A percentile compares a stretch with the other conserved stretches of the same genome.
Evolutionary conservation across 2,888 invertebrate species (phyloP).

Genomic region (Rhopalosiphum nymphaeae): DNA sequence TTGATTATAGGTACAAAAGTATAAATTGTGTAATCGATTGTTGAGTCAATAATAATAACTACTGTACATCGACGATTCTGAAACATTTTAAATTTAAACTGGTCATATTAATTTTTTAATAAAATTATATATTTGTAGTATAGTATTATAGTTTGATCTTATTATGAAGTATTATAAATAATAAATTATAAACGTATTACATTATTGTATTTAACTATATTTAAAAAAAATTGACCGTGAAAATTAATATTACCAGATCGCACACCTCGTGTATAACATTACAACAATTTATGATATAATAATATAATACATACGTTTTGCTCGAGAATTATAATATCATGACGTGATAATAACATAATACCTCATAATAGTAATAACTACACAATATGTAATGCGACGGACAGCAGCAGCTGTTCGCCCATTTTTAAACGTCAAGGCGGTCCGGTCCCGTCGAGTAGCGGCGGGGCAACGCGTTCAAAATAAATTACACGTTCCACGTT

Average conservation of each 20-base stretch:
- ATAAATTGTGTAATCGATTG: background rate
- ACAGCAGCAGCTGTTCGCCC: conserved; percentile 19
- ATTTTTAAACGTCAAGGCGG: conserved; percentile 51
- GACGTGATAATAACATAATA: background rate
- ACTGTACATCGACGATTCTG: background rate
- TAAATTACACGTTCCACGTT: conserved; percentile 18
- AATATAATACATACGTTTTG: background rate
- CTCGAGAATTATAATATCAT: background rate
- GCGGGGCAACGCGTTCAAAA: conserved; percentile 18
- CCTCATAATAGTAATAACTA: background rate
- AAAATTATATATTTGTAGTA: background rate
- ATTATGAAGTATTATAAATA: background rate
- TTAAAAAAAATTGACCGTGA: background rate
- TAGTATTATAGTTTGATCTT: background rate
- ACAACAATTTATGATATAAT: background rate
- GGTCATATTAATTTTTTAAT: background rate
- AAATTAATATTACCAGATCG: background rate
- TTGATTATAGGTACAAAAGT: background rate
- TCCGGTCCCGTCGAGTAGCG: background rate
- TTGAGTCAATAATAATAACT: background rate
- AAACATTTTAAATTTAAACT: background rate
- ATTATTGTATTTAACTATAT: background rate
- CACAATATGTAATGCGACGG: background rate
- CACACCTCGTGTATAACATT: background rate
- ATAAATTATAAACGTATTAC: background rate